These are phyloP conservation scores for Mesopsocus fuscifrons DNA, from an alignment of 2,888 invertebrate genomes.

Conservation along the genomic window DNA sequence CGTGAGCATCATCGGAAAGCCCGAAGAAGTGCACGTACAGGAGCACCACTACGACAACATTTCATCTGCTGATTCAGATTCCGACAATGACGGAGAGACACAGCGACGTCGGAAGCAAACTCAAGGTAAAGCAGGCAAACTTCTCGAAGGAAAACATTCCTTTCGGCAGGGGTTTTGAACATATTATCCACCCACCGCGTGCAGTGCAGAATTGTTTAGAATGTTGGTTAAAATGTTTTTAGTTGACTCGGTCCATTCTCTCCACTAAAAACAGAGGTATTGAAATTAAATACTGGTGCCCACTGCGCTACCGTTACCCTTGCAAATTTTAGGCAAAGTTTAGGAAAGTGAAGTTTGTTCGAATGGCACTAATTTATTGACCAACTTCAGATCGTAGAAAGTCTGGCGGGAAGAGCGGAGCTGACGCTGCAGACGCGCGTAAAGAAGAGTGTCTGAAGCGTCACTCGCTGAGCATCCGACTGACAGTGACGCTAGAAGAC, in stretches of 20 bases:
- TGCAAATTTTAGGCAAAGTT: too few species aligned
- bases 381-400: slow-evolving; percentile 26
- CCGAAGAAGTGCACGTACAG: background rate
- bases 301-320: too few species aligned
- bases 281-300: too few species aligned
- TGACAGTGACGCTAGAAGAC: slow-evolving; percentile 38
- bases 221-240: too few species aligned
- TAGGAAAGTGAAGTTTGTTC: too few species aligned
- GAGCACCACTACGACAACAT: background rate
- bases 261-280: too few species aligned
- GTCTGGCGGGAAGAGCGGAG: slow-evolving; percentile 30
- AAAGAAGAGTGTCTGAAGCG: slow-evolving; percentile 42
- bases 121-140: too few species aligned
- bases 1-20: background rate
- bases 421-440: slow-evolving; percentile 40
- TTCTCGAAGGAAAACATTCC: background rate
- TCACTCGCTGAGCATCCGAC: slow-evolving; percentile 51
- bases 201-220: slow-evolving; percentile 5
- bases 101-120: background rate
- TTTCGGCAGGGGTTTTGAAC: background rate
- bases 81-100: background rate
- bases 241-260: too few species aligned
- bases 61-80: slow-evolving; percentile 7
- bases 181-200: background rate
- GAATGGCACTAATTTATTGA: too few species aligned